Base-by-base conservation (phyloP, 2,888 invertebrate genomes). In the Caenorhabditis becei region DNA sequence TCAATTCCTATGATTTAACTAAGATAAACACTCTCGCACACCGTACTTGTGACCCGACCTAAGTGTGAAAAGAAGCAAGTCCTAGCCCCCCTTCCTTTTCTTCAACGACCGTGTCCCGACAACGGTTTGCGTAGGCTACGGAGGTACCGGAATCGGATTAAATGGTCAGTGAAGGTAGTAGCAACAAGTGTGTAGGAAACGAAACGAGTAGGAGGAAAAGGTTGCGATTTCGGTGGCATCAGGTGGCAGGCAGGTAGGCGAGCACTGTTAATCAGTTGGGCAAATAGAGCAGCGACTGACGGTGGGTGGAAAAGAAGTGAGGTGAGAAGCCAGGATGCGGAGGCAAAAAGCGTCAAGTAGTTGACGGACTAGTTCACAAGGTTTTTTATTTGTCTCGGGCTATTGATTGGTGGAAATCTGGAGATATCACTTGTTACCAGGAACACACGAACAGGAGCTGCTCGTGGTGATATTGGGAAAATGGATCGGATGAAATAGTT, bases 191-290 rank as follows among this genome's bases (percentile, higher is more conserved):
- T 51, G 41, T 14, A 37, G 41, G 37, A 24, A 26, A n/a, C 28
- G 65, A 75, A 77, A 77, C 69, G 54, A 61, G 65, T 75, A 61
- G 51, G 28, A 18, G 28, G 35, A 8, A 28, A 54, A 75, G 53
- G 66, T 75, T 75, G 75, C 59, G 61, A 23, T 49, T 63, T 66
- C 59, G 65, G 75, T 66, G 74, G 65, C 65, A 72, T 71, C 72
- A 47, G 77, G 77, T 58, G 47, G 47, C 32, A 56, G 56, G 59
- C 58, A 65, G 53, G 63, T 78, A 70, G 70, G 35, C 41, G 37
- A 59, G 77, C 77, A 59, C 77, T 75, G 70, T 70, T 78, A 78
- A 78, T 78, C 70, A 78, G 77, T 78, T 78, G 77, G 53, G 47
- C 65, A 78, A 78, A 78, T 51, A 77, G 70, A 70, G 58, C 62